A percentile compares a stretch with the other conserved stretches of the same genome.
Conservation (phyloP, 2,113 vertebrate genomes). For the Anhinga rufa region DNA sequence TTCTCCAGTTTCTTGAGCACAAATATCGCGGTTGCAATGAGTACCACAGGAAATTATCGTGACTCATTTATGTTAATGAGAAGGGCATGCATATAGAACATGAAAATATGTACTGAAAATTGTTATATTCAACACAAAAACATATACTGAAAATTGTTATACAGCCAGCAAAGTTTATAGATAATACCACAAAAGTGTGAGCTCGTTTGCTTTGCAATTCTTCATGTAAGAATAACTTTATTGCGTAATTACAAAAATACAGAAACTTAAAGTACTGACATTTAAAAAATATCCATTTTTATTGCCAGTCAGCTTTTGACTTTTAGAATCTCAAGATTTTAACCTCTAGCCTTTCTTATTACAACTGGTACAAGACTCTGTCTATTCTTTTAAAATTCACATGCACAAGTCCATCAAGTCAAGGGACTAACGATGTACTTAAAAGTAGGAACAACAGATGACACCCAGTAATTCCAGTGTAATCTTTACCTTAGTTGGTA, state of each 20-base stretch:
- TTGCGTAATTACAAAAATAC: not conserved
- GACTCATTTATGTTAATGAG: not conserved
- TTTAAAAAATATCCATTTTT: not conserved
- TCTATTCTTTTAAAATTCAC: not conserved
- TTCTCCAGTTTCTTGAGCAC: constrained; percentile 16
- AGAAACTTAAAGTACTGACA: not conserved
- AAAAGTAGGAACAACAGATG: not conserved
- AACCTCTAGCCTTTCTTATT: not conserved
- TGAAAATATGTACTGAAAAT: not conserved
- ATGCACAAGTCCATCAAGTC: not conserved
- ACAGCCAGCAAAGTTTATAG: not conserved
- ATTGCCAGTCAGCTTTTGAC: not conserved
- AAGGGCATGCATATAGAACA: not conserved
- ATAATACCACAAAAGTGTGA: not conserved
- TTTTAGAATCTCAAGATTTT: not conserved
- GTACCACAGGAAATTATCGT: not conserved
- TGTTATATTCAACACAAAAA: not conserved
- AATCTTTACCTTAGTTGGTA: constrained; percentile 44
- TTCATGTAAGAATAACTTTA: not conserved
- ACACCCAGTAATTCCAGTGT: constrained; percentile 14
- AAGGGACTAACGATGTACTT: not conserved
- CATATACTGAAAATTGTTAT: not conserved
- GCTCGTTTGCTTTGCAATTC: not conserved
- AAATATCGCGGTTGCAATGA: not conserved
- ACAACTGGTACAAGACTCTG: not conserved